Base-by-base conservation (phyloP, 2,113 vertebrate genomes). In the Ifrita kowaldi region DNA sequence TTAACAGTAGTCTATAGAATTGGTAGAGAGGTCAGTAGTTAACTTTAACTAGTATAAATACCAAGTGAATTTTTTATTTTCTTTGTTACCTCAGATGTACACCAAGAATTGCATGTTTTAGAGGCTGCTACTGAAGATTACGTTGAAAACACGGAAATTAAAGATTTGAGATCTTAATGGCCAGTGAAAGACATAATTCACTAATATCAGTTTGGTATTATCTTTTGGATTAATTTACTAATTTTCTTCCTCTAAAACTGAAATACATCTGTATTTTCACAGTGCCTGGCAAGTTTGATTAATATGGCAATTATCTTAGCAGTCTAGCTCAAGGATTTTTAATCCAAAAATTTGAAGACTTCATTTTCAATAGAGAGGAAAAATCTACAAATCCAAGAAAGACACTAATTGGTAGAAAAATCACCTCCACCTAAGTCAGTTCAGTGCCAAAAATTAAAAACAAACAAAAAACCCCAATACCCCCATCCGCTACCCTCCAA, bases 41-140 rank as follows among this genome's bases (percentile, higher is more conserved):
- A 90, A 93, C 55, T 86, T 94, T 91, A 89, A 79, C 80, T 95
- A 86, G 92, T 97, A 95, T 77, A 97, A 95, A 94, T 62, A 89
- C 5, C 21, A 69, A 92, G 37, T 42, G 74, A 87, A 46, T 83
- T 8, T 74, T 70, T 78, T 14, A 60, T 93, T 96, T 97, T 67
- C 67, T 89, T 93, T 87, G 81, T 89, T 92, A 71, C 11, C 57
- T 71, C 41, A 65, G 44, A 63, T 10, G 21, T 76, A 76, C 85
- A 89, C 27, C 3, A 67, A 73, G 13, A 89, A 41, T 10, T 62
- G 37, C 14, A 39, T 18, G 13, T 83, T 91, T 78, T 71, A 68
- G n/a, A 80, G 7, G 7, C 10, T 82, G 10, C 12, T 76, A 32
- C 37, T 55, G 13, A 81, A 59, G 24, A 71, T 80, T 50, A n/a